Base-by-base conservation (phyloP, 2,888 invertebrate species). In the Trichopria drosophilae region DNA sequence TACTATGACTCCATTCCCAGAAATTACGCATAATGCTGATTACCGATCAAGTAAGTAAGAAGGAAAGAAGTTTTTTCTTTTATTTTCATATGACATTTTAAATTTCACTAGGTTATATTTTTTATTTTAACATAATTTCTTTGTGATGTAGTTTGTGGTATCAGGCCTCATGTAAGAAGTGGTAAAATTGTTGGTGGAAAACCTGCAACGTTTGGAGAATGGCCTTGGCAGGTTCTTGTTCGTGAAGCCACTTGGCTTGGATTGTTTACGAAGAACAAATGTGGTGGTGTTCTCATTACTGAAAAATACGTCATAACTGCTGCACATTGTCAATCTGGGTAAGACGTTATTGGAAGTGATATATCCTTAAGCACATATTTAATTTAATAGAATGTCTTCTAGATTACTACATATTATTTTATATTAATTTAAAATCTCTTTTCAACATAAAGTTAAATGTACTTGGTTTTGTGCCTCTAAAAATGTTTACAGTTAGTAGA, bases 251-350 rank as follows among this genome's bases (percentile, higher is more conserved):
- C 93, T 0, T 94, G 93, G 93, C 79, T 94, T 32, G 94, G 94
- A 0, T 82, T 94, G 15, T 93, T 94, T 76, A 93, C 93, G 37
- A 94, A 94, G 76, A 94, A 94, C 77, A 94, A 94, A 76, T 95
- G 94, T 69, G 94, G 94, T 1, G 94, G 94, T 2, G 94, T 95
- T 0, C 82, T 95, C n/a, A 91, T 94, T 64, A 89, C 90, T 24
- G 87, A 82, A 64, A 84, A 84, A 73, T 93, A 86, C 69, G 93
- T 94, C 4, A 86, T 93, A 51, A 94, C 94, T 0, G 94, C 94
- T 0, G 94, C 94, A 0, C 94, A 95, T 81, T 95, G 94, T 77
- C 93, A 94, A 72, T 93, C 94, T 32, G 93, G 93, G 90, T 90
- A 75, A 78, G 80, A n/a, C n/a, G n/a, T n/a, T 69, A 16, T 22